Evolutionary conservation across 2,797 vertebrate genomes (phyloP), one percentile per base, ranked within the genome.

Genomic region (Enteromius anoplus): DNA sequence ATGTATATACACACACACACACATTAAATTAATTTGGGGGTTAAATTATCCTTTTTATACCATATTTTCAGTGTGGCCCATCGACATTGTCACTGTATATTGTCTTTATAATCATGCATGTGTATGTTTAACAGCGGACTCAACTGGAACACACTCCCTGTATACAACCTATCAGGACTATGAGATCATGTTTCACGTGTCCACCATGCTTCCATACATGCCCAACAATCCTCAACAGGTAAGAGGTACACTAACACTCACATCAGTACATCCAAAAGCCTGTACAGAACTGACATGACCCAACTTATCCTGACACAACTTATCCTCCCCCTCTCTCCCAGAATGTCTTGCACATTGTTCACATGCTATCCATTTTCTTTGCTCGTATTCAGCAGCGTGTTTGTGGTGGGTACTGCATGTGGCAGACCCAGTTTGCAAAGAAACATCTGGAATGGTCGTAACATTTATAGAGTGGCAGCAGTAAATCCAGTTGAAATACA

Each of bases 111-210:
- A 23, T 10, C 8, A 26, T 81, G 32, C 60, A 42, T 79, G 66
- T 83, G 70, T 86, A 29, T 82, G 51, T 69, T 75, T 73, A 42
- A 76, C 84, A 99, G 97, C 97, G 0, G 97, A 98, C 86, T 99
- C 97, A 5, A 98, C 97, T 0, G 97, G 97, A 60, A 98, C 96
- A 17, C 97, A 98, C 90, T 98, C 98, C 15, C 94, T 99, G 60
- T 98, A 99, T 91, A 99, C 98, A 1, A 94, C 92, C 23, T 98
- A 97, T 93, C 97, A 97, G 91, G 96, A 96, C 90, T 99, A 97
- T 0, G 97, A 99, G 92, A 95, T 99, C 93, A 99, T 99, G 98
- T 98, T 99, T 93, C 98, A 98, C 0, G 96, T 99, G 21, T 98
- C 97, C 84, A 99, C 97, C 53, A 96, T 99, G 96, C 95, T 99